Evolutionary conservation across 2,888 invertebrate genomes (phyloP).

Genomic region (Tortrix viridana): DNA sequence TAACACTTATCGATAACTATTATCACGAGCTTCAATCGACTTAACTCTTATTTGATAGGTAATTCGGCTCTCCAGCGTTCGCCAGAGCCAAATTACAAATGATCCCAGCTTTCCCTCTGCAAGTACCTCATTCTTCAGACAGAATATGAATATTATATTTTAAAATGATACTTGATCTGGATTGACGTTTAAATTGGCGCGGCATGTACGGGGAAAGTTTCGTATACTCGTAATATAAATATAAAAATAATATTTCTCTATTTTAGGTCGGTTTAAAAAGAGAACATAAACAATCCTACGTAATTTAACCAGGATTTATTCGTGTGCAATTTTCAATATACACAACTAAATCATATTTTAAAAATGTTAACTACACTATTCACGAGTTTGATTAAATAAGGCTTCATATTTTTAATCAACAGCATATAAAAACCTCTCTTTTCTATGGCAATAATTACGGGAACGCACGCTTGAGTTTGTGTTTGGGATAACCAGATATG

Average conservation of each 20-base stretch:
- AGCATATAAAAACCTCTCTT: no score
- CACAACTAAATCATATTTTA: no score
- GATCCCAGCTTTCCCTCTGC: slow-evolving; percentile 1
- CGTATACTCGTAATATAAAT: not conserved
- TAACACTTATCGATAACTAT: slow-evolving; percentile 2
- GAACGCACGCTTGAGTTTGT: slow-evolving; percentile 11
- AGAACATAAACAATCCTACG: no score
- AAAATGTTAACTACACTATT: no score
- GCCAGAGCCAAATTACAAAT: slow-evolving; percentile 18
- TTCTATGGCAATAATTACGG: no score
- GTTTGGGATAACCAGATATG: slow-evolving; percentile 5
- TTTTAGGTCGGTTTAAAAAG: no score
- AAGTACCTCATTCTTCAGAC: not conserved
- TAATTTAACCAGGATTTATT: no score
- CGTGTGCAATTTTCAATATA: no score
- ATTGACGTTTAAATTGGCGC: slow-evolving; percentile 3
- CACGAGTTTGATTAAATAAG: no score
- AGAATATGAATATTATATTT: slow-evolving; percentile 23
- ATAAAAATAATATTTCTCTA: no score
- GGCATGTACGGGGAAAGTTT: not conserved
- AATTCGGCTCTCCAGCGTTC: not conserved
- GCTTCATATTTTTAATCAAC: no score
- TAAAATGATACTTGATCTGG: slow-evolving; percentile 15
- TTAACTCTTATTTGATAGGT: not conserved
- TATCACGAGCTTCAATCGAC: not conserved